These are phyloP conservation scores for Sphaeramia orbicularis DNA, from an alignment of 2,797 vertebrate species.

Conservation along the genomic window DNA sequence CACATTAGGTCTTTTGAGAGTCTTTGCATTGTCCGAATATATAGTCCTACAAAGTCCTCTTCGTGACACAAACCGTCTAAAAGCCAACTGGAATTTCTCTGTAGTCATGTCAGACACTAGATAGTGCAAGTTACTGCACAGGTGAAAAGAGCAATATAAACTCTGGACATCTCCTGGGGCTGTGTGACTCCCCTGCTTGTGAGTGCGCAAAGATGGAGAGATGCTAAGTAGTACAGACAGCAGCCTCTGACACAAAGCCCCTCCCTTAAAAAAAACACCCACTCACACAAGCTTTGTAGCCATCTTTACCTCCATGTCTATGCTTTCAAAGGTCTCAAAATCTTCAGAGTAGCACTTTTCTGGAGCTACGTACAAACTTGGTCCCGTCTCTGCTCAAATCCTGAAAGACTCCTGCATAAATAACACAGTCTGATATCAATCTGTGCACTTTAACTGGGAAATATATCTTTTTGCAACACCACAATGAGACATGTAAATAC, in stretches of 20 bases:
- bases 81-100: no score
- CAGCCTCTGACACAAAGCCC: constrained; percentile 68
- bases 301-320: constrained; percentile 80
- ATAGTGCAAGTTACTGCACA: no score
- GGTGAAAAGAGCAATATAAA: no score
- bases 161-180: no score
- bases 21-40: no score
- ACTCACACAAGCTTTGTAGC: constrained; percentile 55
- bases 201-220: constrained; percentile 57
- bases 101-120: no score
- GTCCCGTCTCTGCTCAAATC: constrained; percentile 91
- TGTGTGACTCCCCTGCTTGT: no score
- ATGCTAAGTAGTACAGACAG: constrained; percentile 70
- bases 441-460: not conserved
- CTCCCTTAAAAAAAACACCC: constrained; percentile 54
- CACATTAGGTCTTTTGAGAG: no score
- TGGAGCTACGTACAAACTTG: constrained; percentile 83
- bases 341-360: constrained; percentile 87
- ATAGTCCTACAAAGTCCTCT: no score
- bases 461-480: not conserved
- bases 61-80: no score
- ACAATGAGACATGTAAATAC: not conserved
- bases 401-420: constrained; percentile 87
- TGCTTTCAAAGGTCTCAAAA: constrained; percentile 88
- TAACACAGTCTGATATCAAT: constrained; percentile 4